Percentiles rank a stretch among this genome's conserved stretches.
These are phyloP conservation scores for Sinonovacula constricta DNA, from an alignment of 1,140 invertebrate species.

Conservation along the genomic window DNA sequence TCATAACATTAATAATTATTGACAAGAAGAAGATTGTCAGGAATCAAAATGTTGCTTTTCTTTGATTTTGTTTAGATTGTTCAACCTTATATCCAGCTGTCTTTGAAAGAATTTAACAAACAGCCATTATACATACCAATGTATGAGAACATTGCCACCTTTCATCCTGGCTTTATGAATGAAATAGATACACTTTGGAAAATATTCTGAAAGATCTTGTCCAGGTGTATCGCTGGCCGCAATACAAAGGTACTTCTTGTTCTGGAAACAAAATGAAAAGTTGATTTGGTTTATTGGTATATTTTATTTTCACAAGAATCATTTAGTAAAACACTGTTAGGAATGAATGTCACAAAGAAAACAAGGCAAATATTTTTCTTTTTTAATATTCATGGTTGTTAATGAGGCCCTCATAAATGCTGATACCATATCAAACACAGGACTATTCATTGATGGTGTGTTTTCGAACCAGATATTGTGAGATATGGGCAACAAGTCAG, in stretches of 20 bases:
- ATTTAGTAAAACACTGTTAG: background rate
- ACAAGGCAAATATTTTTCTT: background rate
- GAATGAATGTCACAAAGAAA: background rate
- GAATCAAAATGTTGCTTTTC: no score
- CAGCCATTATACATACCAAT: no score
- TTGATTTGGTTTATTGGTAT: background rate
- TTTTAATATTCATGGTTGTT: background rate
- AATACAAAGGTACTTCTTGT: slow-evolving; percentile 96
- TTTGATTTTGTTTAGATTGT: no score
- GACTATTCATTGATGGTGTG: no score
- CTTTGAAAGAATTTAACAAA: no score
- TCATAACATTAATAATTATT: no score
- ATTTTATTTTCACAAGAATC: background rate
- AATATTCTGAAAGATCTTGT: slow-evolving; percentile 95
- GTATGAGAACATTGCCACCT: slow-evolving; percentile 95
- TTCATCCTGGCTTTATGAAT: slow-evolving; percentile 93
- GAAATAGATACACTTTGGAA: slow-evolving; percentile 96
- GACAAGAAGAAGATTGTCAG: no score
- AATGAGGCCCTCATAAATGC: background rate
- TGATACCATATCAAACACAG: no score
- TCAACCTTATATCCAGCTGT: no score
- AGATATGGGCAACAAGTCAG: no score
- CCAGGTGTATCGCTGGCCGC: slow-evolving; percentile 94
- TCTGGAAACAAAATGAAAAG: slow-evolving; percentile 82
- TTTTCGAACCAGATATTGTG: no score